A percentile compares a stretch with the other conserved stretches of the same genome.
Conservation (phyloP, 2,888 invertebrate genomes). For the Drosophila siamana region DNA sequence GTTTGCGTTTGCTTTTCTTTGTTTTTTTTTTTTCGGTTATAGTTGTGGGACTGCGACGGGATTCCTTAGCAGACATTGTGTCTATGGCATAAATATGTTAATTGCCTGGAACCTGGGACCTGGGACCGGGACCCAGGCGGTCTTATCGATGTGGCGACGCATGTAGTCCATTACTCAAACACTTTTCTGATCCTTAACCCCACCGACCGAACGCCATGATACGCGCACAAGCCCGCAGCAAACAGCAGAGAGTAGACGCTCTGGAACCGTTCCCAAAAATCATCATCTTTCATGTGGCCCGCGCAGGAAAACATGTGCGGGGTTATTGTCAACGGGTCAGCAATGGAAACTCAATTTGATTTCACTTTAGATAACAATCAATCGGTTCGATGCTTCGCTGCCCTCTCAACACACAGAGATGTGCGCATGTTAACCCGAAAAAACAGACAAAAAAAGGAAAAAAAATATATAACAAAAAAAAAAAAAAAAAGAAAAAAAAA, state of each 20-base stretch:
- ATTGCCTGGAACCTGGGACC: no score
- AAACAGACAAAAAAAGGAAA: constrained; percentile 17
- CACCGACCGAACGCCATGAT: constrained; percentile 23
- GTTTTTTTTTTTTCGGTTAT: no score
- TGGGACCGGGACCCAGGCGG: constrained; percentile 42
- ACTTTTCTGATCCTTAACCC: constrained; percentile 71
- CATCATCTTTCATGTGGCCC: constrained; percentile 65
- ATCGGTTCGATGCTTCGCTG: constrained; percentile 61
- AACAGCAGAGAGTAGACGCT: constrained; percentile 54
- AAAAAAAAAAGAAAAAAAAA: constrained; percentile 10
- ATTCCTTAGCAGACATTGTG: constrained; percentile 67
- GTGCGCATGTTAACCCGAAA: constrained; percentile 53
- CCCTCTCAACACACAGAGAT: constrained; percentile 16
- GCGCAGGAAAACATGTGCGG: constrained; percentile 39
- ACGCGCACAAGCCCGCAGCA: constrained; percentile 43
- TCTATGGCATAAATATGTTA: constrained; percentile 78
- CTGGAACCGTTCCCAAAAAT: constrained; percentile 48
- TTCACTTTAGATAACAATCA: constrained; percentile 77
- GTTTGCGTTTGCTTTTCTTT: no score
- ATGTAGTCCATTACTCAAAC: constrained; percentile 74
- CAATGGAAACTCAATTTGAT: constrained; percentile 77
- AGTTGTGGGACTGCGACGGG: constrained; percentile 15
- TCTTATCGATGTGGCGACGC: constrained; percentile 67
- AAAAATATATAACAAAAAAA: constrained; percentile 19
- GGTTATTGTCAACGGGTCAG: constrained; percentile 62